Evolutionary conservation across 2,888 invertebrate genomes (phyloP).

Genomic region (Muscina levida): DNA sequence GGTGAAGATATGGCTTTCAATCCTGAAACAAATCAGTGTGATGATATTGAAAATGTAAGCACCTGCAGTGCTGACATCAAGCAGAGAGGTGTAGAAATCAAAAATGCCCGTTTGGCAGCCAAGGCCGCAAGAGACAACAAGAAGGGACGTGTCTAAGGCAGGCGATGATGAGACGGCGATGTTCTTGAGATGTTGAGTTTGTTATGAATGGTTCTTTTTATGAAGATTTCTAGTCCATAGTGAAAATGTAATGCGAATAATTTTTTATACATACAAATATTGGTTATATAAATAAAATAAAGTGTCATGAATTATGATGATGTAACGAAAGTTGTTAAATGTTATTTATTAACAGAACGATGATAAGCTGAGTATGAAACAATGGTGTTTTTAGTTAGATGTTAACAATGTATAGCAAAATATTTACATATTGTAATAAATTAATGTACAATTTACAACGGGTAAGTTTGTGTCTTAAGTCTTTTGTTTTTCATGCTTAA

Average conservation of each 20-base stretch:
- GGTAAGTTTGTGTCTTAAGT: constrained; percentile 23
- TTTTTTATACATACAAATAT: constrained; percentile 29
- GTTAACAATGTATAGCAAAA: too few relatives aligned
- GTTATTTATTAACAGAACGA: too few relatives aligned
- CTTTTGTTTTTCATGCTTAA: constrained; percentile 1
- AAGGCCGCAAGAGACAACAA: constrained; percentile 55
- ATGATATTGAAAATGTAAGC: constrained; percentile 88
- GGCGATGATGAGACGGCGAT: constrained; percentile 30
- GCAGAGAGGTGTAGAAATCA: constrained; percentile 73
- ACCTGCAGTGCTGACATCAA: constrained; percentile 82
- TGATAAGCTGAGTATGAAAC: not conserved
- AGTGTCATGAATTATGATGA: too few relatives aligned
- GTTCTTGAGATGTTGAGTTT: constrained; percentile 34
- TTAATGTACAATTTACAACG: too few relatives aligned
- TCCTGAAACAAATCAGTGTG: constrained; percentile 86
- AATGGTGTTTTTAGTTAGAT: constrained; percentile 1
- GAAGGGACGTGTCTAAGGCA: constrained; percentile 48
- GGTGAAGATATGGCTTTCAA: constrained; percentile 90
- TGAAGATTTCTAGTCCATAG: constrained; percentile 66
- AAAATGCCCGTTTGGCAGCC: constrained; percentile 73
- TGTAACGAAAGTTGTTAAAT: not conserved
- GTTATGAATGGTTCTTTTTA: constrained; percentile 29
- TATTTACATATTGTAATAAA: too few relatives aligned
- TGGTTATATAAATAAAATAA: not conserved
- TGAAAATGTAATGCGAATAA: constrained; percentile 43